These are phyloP conservation scores for Todiramphus chloris DNA, from an alignment of 2,113 vertebrate genomes.

Conservation along the genomic window DNA sequence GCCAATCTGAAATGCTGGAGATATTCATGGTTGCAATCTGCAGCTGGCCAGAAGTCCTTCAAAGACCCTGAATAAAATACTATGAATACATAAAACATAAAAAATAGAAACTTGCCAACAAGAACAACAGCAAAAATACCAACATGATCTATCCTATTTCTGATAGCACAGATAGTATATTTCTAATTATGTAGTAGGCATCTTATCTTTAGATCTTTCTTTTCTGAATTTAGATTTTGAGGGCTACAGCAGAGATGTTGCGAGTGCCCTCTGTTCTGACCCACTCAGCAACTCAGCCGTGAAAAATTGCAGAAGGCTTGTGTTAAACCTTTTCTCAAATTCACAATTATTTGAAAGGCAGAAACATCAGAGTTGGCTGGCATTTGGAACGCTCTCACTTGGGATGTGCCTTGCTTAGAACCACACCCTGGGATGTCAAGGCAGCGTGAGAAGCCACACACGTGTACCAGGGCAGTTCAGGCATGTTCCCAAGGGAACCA, in stretches of 20 bases:
- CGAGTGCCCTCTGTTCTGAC: not conserved
- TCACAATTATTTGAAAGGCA: conserved; percentile 15
- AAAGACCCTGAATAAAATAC: not conserved
- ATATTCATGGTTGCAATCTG: not conserved
- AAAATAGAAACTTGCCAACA: not conserved
- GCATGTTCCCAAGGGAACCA: not conserved
- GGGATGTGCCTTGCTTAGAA: not conserved
- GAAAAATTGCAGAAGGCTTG: not conserved
- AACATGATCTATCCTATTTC: not conserved
- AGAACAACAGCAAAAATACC: not conserved
- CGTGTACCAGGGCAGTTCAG: not conserved
- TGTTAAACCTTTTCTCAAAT: conserved; percentile 24
- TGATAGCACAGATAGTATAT: not conserved
- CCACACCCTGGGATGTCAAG: not conserved
- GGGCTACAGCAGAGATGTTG: not conserved
- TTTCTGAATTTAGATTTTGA: not conserved
- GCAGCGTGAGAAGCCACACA: not conserved
- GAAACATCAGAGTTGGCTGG: not conserved
- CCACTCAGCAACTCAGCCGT: not conserved
- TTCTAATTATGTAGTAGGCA: not conserved
- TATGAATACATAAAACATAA: not conserved
- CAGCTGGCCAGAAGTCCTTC: not conserved
- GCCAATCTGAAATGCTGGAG: not conserved
- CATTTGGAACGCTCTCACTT: not conserved
- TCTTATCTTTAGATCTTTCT: not conserved